Percentiles rank a stretch among this genome's conserved stretches.
These are phyloP conservation scores for Toxostoma redivivum DNA, from an alignment of 2,113 vertebrate species.

Conservation along the genomic window DNA sequence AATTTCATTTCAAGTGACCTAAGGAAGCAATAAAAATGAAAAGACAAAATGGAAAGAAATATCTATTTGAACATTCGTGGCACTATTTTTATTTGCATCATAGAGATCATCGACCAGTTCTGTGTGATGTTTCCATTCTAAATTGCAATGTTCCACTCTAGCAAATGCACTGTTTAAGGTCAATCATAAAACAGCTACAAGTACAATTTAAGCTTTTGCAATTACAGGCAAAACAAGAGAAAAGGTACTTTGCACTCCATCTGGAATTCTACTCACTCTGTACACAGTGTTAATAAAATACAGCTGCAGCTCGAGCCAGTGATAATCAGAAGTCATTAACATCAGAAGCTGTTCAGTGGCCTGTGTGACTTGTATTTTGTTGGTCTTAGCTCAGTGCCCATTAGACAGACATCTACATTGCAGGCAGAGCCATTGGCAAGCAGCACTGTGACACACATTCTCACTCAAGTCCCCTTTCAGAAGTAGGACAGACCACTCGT, in stretches of 20 bases:
- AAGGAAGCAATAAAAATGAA: conserved; percentile 6
- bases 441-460: not conserved
- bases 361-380: not conserved
- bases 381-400: not conserved
- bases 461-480: not conserved
- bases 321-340: conserved; percentile 17
- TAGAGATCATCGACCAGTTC: not conserved
- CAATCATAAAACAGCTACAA: conserved; percentile 1
- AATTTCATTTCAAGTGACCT: conserved; percentile 37
- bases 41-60: not conserved
- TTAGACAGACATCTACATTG: not conserved
- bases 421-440: not conserved
- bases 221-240: not conserved
- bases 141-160: not conserved
- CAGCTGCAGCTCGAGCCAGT: not conserved
- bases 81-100: conserved; percentile 14
- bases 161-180: not conserved
- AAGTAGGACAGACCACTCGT: not conserved
- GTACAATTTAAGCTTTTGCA: not conserved
- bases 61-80: not conserved
- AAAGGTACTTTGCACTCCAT: not conserved
- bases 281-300: conserved; percentile 19
- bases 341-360: conserved; percentile 2
- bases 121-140: not conserved
- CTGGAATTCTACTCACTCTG: conserved; percentile 12